A percentile compares a stretch with the other conserved stretches of the same genome.
Evolutionary conservation across 2,888 invertebrate species (phyloP).

Genomic region (Platycheirus rosarum): DNA sequence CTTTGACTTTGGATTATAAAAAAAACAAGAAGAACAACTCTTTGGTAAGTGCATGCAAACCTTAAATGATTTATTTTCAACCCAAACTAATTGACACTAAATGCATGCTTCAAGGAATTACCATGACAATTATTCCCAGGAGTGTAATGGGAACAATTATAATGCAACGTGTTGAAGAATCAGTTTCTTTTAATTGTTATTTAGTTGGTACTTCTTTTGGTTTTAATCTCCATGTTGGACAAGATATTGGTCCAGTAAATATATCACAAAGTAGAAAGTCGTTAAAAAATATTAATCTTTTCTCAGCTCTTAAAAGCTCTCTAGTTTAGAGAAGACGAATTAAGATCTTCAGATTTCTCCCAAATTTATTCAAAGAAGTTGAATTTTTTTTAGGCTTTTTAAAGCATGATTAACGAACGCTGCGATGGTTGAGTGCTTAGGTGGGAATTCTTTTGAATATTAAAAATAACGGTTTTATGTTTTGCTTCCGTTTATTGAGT

Average conservation of each 20-base stretch:
- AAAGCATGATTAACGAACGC: slow-evolving; percentile 24
- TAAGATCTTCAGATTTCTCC: slow-evolving; percentile 29
- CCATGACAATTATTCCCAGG: slow-evolving; percentile 9
- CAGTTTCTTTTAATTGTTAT: neutral
- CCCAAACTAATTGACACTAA: slow-evolving; percentile 18
- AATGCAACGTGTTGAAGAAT: neutral
- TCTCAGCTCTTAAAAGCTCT: neutral
- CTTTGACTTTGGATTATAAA: slow-evolving; percentile 48
- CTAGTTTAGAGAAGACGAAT: neutral
- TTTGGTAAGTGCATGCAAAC: slow-evolving; percentile 10
- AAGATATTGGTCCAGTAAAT: slow-evolving; percentile 22
- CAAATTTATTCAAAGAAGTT: slow-evolving; percentile 21
- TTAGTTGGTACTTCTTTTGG: neutral
- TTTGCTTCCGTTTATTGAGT: slow-evolving; percentile 19
- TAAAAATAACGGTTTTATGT: neutral
- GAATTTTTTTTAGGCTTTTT: slow-evolving; percentile 3
- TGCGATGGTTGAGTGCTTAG: neutral
- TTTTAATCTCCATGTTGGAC: slow-evolving; percentile 4
- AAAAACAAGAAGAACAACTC: slow-evolving; percentile 17
- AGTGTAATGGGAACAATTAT: slow-evolving; percentile 10
- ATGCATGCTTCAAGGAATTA: neutral
- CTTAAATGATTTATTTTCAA: slow-evolving; percentile 8
- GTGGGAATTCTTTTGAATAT: neutral
- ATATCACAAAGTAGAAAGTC: slow-evolving; percentile 55
- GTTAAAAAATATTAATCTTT: slow-evolving; percentile 33